These are phyloP conservation scores for Sturnira hondurensis DNA, from an alignment of 2,113 vertebrate genomes.

Conservation along the genomic window DNA sequence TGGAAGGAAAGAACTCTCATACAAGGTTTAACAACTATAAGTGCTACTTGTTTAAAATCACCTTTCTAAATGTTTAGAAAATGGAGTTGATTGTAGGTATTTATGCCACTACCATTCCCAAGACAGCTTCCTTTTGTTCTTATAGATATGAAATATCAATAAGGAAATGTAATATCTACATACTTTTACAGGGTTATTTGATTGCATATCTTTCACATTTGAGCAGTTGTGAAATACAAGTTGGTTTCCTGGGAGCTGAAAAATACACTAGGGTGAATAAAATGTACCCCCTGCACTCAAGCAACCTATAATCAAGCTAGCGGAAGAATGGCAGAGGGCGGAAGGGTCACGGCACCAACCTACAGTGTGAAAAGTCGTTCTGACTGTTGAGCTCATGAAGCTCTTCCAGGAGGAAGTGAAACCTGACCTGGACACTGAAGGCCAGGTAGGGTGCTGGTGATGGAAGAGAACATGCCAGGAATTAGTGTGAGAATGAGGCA, in stretches of 20 bases:
- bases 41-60: neutral
- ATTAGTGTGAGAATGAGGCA: neutral
- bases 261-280: neutral
- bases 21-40: neutral
- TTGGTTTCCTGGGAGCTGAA: neutral
- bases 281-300: neutral
- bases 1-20: neutral
- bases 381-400: neutral
- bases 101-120: neutral
- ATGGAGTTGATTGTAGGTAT: neutral
- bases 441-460: neutral
- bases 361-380: neutral
- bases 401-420: neutral
- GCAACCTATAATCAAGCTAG: neutral
- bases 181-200: neutral
- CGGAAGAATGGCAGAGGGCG: neutral
- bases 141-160: neutral
- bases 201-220: neutral
- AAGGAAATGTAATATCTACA: neutral
- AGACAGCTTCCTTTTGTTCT: neutral
- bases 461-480: neutral
- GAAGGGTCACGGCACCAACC: neutral
- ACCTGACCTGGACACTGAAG: neutral
- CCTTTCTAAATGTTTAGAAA: neutral
- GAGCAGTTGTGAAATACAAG: neutral